A percentile compares a stretch with the other conserved stretches of the same genome.
phyloP scores from a whole-genome alignment of 2,797 vertebrate species.

The Anabacerthia variegaticeps region DNA sequence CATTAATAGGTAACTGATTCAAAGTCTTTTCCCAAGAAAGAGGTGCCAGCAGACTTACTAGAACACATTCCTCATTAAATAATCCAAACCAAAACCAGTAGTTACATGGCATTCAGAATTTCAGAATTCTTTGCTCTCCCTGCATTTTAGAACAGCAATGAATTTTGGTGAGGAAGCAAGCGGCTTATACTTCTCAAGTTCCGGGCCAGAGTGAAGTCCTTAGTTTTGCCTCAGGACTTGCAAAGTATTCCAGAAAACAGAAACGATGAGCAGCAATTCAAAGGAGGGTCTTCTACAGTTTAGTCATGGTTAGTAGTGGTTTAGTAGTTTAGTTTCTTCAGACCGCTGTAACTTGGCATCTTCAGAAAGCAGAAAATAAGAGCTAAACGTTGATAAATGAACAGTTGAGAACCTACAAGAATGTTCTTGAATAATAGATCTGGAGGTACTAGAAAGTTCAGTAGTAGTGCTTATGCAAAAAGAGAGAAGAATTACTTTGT shows the following conservation, averaged over 20 bases:
- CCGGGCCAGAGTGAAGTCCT: background rate
- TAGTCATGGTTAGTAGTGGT: background rate
- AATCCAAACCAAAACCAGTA: background rate
- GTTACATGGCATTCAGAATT: background rate
- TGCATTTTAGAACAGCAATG: background rate
- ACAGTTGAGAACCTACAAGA: background rate
- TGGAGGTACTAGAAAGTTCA: background rate
- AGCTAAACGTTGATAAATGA: background rate
- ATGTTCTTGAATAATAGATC: background rate
- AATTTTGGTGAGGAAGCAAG: background rate
- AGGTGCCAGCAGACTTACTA: background rate
- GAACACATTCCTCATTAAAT: background rate
- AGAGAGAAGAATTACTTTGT: background rate
- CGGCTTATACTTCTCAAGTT: background rate
- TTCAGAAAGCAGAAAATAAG: background rate
- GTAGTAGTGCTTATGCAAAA: background rate
- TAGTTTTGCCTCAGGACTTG: background rate
- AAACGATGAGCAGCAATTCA: background rate
- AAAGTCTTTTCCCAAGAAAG: background rate
- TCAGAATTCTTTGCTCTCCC: background rate
- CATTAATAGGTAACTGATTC: background rate
- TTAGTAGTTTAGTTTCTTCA: background rate
- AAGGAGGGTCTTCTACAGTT: background rate
- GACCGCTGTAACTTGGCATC: background rate
- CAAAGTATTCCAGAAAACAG: background rate